A percentile compares a stretch with the other conserved stretches of the same genome.
These are phyloP conservation scores for Reticulitermes speratus DNA, from an alignment of 1,140 invertebrate genomes.

Conservation along the genomic window DNA sequence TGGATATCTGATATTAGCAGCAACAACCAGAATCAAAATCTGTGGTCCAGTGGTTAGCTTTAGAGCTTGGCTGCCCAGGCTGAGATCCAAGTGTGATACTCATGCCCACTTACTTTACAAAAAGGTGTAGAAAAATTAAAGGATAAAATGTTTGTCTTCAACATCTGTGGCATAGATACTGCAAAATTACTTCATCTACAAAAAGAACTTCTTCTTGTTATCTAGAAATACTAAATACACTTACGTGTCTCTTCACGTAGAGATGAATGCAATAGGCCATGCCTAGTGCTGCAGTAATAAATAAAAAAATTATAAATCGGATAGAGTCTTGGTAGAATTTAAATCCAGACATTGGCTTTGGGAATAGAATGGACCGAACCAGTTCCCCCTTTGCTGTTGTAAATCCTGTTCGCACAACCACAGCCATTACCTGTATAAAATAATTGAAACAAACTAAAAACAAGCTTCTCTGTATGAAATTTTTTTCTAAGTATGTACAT, in stretches of 20 bases:
- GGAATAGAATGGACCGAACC: constrained; percentile 89
- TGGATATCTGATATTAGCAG: too few species aligned
- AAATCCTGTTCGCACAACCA: constrained; percentile 85
- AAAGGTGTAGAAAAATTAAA: too few species aligned
- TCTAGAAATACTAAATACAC: background rate
- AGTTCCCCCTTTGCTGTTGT: constrained; percentile 86
- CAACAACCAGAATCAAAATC: too few species aligned
- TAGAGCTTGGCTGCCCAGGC: too few species aligned
- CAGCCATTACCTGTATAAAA: constrained; percentile 65
- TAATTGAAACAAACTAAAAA: background rate
- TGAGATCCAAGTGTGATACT: too few species aligned
- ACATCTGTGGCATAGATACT: too few species aligned
- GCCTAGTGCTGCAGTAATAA: constrained; percentile 20
- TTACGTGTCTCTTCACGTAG: constrained; percentile 24
- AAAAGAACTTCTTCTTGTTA: too few species aligned
- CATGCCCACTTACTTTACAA: too few species aligned
- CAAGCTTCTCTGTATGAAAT: background rate
- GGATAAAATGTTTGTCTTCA: too few species aligned
- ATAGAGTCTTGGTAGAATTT: constrained; percentile 90
- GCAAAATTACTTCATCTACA: too few species aligned
- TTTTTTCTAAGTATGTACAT: too few species aligned
- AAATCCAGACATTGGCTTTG: constrained; percentile 82
- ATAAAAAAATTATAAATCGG: constrained; percentile 68
- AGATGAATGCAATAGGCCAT: constrained; percentile 25
- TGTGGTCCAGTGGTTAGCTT: too few species aligned